Evolutionary conservation across 2,797 vertebrate genomes (phyloP), one percentile per base, ranked within the genome.

Genomic region (Artibeus lituratus): DNA sequence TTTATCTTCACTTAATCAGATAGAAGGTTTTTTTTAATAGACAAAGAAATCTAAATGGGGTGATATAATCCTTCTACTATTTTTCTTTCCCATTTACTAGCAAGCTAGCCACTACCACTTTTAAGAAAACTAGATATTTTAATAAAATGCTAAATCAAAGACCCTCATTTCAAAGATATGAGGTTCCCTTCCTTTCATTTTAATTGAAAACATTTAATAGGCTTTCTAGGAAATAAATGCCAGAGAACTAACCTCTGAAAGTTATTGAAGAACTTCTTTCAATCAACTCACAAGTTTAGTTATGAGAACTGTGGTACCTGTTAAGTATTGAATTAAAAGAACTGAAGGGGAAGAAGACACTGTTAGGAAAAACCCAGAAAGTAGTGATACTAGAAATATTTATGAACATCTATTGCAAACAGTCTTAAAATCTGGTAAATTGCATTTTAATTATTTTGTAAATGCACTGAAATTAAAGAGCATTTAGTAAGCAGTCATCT

Each of bases 391-490:
- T 83, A 95, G 94, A 98, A 96, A 95, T 39, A 73, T 93, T 97
- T 96, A 97, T 95, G 86, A 97, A 95, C 67, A 94, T 88, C 55
- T 91, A 96, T 72, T 82, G 35, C 80, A 96, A 97, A 94, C 55
- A 96, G 83, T 90, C 55, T 96, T 95, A 95, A 97, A 97, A 94
- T 10, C 42, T 59, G 29, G 62, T 76, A 97, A 97, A 97, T 96
- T 95, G 73, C 90, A 96, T 86, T 97, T 97, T 96, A 96, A 98
- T 97, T 97, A 96, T 97, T 94, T 94, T 90, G 78, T 96, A 97
- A 97, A 97, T 94, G 91, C 83, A 78, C 44, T 91, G 42, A 96
- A 97, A 97, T 98, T 96, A 97, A 97, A 96, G 81, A 96, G 72
- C 84, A 92, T 95, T 97, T 97, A 82, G 87, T 95, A 97, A 95